Percentiles rank a stretch among this genome's conserved stretches.
These are phyloP conservation scores for Pseudoatta argentina DNA, from an alignment of 1,140 invertebrate genomes.

Conservation along the genomic window DNA sequence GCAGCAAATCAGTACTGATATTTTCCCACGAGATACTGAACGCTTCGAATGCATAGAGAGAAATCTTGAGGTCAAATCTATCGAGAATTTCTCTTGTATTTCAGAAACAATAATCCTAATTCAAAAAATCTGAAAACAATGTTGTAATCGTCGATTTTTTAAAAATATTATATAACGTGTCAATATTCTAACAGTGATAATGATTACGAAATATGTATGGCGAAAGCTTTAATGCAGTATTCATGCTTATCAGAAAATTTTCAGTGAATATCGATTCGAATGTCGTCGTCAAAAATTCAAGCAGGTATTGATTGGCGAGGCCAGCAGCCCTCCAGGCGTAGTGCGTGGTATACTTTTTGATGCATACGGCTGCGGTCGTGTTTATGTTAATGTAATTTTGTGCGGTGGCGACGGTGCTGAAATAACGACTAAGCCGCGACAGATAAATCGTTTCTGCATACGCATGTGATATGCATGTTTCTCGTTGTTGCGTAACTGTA, in stretches of 20 bases:
- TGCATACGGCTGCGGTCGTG: slow-evolving; percentile 74
- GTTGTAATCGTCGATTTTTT: background rate
- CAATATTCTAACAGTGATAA: background rate
- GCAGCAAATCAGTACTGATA: slow-evolving; percentile 33
- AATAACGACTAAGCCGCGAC: slow-evolving; percentile 79
- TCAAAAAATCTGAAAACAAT: background rate
- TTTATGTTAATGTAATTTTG: slow-evolving; percentile 85
- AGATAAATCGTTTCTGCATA: slow-evolving; percentile 82
- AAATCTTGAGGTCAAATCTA: slow-evolving; percentile 36
- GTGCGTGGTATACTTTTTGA: slow-evolving; percentile 72
- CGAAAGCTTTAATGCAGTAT: background rate
- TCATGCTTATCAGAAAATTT: slow-evolving; percentile 11
- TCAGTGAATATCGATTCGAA: background rate
- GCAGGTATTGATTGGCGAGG: slow-evolving; percentile 29
- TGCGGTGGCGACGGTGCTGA: slow-evolving; percentile 71
- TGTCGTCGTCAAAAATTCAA: slow-evolving; percentile 36
- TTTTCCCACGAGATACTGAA: slow-evolving; percentile 46
- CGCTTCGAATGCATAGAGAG: slow-evolving; percentile 14
- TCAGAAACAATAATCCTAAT: slow-evolving; percentile 7
- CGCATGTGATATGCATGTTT: slow-evolving; percentile 75
- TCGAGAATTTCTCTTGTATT: background rate
- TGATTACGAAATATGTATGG: background rate
- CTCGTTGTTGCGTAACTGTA: slow-evolving; percentile 55
- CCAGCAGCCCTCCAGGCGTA: background rate
- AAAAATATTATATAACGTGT: background rate